These are phyloP conservation scores for Trichacis sp. DNA, from an alignment of 2,888 invertebrate species.

Conservation along the genomic window DNA sequence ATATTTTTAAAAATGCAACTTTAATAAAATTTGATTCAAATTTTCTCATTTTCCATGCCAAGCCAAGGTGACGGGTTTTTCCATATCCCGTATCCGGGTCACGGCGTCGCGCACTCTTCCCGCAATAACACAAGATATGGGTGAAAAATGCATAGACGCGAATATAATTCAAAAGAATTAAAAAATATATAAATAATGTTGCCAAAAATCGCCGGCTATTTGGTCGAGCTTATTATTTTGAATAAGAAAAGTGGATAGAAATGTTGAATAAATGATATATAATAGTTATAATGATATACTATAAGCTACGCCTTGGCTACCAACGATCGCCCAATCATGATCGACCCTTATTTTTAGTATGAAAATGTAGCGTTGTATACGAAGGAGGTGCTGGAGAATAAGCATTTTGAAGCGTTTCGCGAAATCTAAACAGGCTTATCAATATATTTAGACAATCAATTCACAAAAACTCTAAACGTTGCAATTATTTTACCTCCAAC, in stretches of 20 bases:
- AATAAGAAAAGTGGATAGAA: not conserved
- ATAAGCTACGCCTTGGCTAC: not conserved
- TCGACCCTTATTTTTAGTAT: not conserved
- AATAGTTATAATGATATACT: not conserved
- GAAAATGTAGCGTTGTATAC: not conserved
- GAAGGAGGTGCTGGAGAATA: not conserved
- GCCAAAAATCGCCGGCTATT: not conserved
- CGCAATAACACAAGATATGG: not conserved
- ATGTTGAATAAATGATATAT: not conserved
- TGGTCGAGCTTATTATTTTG: conserved; percentile 3
- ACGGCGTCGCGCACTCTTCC: not conserved
- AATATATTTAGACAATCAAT: too few relatives aligned
- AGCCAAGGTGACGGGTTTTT: not conserved
- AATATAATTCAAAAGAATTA: not conserved
- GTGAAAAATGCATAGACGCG: not conserved
- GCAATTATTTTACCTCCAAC: too few relatives aligned
- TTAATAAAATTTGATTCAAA: too few relatives aligned
- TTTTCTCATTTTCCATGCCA: not conserved
- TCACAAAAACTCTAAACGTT: too few relatives aligned
- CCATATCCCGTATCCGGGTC: too few relatives aligned
- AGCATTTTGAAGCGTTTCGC: not conserved
- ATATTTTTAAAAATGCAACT: too few relatives aligned
- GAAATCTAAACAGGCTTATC: too few relatives aligned
- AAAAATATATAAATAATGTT: not conserved
- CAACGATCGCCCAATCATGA: not conserved